Evolutionary conservation across 1,140 invertebrate species (phyloP), one percentile per base, ranked within the genome.

Genomic region (Drosophila novamexicana): DNA sequence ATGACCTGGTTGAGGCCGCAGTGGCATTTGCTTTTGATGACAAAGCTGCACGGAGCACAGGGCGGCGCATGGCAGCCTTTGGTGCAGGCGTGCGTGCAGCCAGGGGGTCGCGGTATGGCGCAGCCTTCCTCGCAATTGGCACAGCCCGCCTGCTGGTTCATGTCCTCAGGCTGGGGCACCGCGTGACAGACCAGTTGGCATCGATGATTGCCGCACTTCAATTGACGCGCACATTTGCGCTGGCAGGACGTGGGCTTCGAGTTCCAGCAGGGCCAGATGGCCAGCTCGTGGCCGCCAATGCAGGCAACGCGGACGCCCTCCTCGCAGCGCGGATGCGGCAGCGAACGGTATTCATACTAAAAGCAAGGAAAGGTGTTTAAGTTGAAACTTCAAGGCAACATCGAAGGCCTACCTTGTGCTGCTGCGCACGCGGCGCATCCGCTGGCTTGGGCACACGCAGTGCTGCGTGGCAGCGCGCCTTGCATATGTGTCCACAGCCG

Each of bases 201-300:
- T 1, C 80, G 93, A 84, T 99, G 97, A 93, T 98, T 98, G 1
- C 94, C 94, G 91, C 98, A 99, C 0, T 71, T 83, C 1, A 88
- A 39, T 36, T 79, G 44, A 0, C 83, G 68, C 0, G 47, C 69
- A 61, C 83, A 88, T 32, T 93, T 90, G 52, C 96, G 94, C 2
- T 95, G 94, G 93, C 98, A 99, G 10, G 96, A 96, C 14, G 93
- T 93, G 0, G 96, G 93, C 57, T 93, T 93, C 1, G 97, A 95
- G 75, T 94, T 93, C 83, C 95, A 94, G 92, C 98, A 99, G 1
- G 96, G 95, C 93, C 95, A 95, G 12, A 94, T 91, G n/a, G 93
- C 92, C 6, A 94, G 95, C 93, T 98, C 97, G 92, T 98, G 97
- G 40, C 94, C 94, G 1, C 97, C 97, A 68, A 97, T 94, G 92